Percentiles rank a stretch among this genome's conserved stretches.
Conservation (phyloP, 2,797 vertebrate genomes). For the Cossypha caffra region DNA sequence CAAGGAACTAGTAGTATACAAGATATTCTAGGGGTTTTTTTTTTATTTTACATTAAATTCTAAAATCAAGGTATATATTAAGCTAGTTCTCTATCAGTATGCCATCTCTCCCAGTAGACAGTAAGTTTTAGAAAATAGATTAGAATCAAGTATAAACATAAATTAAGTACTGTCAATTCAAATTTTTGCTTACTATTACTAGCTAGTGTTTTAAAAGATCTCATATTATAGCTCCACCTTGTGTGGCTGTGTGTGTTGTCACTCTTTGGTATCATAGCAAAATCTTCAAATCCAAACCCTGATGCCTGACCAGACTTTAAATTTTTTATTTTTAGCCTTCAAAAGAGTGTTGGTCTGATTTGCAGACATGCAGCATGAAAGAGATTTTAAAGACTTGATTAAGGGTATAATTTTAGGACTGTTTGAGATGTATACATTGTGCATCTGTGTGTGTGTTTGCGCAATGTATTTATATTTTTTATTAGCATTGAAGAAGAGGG, state of each 20-base stretch:
- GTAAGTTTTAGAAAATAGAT: background rate
- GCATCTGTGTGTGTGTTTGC: background rate
- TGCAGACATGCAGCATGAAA: background rate
- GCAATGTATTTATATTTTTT: background rate
- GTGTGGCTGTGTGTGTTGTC: background rate
- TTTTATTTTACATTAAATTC: background rate
- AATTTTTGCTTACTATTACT: background rate
- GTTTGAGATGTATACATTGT: background rate
- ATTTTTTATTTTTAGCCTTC: background rate
- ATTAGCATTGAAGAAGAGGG: background rate
- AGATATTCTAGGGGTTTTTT: background rate
- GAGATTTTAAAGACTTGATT: background rate
- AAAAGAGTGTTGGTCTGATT: background rate
- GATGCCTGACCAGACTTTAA: background rate
- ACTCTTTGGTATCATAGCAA: background rate
- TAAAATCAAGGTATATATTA: background rate
- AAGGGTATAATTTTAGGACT: background rate
- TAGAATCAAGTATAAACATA: background rate
- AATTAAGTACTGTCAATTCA: background rate
- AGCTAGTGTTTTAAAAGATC: background rate
- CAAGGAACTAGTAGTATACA: background rate
- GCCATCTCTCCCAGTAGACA: background rate
- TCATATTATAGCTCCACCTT: background rate
- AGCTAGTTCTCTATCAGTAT: background rate
- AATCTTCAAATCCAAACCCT: background rate